A percentile compares a stretch with the other conserved stretches of the same genome.
phyloP scores from a whole-genome alignment of 2,888 invertebrate species.

The Phasia obesa region DNA sequence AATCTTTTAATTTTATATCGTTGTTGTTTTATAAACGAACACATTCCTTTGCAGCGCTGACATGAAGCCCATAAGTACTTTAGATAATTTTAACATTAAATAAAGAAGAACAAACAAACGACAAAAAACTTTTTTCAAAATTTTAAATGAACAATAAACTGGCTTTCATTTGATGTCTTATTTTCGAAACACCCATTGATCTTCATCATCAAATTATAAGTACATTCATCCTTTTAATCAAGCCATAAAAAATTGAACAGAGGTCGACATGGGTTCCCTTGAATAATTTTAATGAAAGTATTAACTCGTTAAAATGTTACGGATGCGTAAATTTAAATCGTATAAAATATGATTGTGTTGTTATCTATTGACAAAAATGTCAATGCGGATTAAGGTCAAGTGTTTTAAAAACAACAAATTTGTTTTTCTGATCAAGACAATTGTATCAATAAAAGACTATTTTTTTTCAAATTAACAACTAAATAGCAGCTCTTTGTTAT shows the following conservation, averaged over 20 bases:
- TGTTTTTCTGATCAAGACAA: conserved; percentile 4
- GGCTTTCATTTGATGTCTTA: conserved; percentile 47
- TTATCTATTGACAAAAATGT: conserved; percentile 55
- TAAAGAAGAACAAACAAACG: conserved; percentile 10
- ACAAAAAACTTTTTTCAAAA: conserved; percentile 1
- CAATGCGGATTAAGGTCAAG: conserved; percentile 68
- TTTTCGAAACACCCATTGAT: conserved; percentile 51
- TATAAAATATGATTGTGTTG: conserved; percentile 32
- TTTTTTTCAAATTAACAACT: too few relatives aligned
- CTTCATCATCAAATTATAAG: conserved; percentile 40
- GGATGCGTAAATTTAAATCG: conserved; percentile 65
- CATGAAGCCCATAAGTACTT: not conserved
- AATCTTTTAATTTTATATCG: too few relatives aligned
- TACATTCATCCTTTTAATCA: conserved; percentile 21
- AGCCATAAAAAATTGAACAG: conserved; percentile 14
- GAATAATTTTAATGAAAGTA: conserved; percentile 34
- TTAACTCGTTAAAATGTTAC: conserved; percentile 67
- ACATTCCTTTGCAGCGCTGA: conserved; percentile 1
- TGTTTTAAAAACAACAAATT: conserved; percentile 34
- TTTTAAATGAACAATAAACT: conserved; percentile 57
- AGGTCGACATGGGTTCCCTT: conserved; percentile 43
- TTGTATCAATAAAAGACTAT: conserved; percentile 11
- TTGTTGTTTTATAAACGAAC: not conserved
- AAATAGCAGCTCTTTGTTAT: too few relatives aligned
- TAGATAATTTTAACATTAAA: conserved; percentile 43